Conservation (phyloP, 2,888 invertebrate genomes). For the Cryptus armator region DNA sequence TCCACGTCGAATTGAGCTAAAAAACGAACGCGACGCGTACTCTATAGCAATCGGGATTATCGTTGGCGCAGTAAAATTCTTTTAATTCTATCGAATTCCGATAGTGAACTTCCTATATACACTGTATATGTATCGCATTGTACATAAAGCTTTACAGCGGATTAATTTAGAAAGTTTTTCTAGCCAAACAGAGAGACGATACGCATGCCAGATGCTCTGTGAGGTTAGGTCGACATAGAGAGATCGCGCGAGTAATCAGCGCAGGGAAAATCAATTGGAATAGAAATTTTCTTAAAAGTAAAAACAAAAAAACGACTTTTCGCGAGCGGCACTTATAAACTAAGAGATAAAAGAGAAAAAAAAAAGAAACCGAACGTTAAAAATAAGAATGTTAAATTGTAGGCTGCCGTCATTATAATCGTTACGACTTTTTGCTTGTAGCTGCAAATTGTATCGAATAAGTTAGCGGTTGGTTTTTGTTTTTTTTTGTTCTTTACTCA, state of each 20-base stretch:
- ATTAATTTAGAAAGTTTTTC: slow-evolving; percentile 46
- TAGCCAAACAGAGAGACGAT: slow-evolving; percentile 1
- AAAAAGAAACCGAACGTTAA: neutral
- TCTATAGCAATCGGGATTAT: neutral
- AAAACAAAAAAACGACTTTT: neutral
- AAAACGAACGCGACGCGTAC: slow-evolving; percentile 27
- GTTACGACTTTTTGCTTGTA: neutral
- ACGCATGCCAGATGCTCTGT: slow-evolving; percentile 33
- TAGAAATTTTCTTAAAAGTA: neutral
- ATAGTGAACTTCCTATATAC: neutral
- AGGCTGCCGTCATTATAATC: neutral
- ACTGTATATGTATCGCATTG: neutral
- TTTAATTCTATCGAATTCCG: slow-evolving; percentile 12
- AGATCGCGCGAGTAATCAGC: slow-evolving; percentile 9
- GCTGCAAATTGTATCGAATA: neutral
- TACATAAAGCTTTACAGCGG: neutral
- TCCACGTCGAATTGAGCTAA: slow-evolving; percentile 73
- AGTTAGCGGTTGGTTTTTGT: neutral
- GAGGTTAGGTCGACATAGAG: neutral
- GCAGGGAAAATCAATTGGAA: slow-evolving; percentile 26
- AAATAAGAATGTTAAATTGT: neutral
- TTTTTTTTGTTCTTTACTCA: neutral
- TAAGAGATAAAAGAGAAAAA: neutral
- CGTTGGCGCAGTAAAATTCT: neutral
- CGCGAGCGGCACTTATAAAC: neutral